Conservation (phyloP, 2,888 invertebrate genomes). For the Helicoverpa assulta region DNA sequence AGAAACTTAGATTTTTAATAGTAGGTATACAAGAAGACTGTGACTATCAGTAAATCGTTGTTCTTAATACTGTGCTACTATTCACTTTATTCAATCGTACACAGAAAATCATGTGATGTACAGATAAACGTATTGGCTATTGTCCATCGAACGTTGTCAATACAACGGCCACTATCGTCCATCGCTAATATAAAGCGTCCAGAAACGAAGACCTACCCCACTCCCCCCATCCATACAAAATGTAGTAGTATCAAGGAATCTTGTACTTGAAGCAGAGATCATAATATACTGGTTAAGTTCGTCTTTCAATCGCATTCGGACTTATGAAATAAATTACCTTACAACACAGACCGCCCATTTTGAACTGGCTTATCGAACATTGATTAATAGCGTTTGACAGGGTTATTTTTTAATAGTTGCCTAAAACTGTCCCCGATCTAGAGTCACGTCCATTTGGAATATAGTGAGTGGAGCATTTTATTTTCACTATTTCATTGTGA, state of each 20-base stretch:
- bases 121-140: slow-evolving; percentile 77
- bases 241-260: slow-evolving; percentile 10
- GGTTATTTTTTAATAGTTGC: slow-evolving; percentile 83
- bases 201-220: slow-evolving; percentile 59
- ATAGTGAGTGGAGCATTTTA: slow-evolving; percentile 26
- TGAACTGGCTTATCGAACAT: slow-evolving; percentile 84
- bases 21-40: neutral
- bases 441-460: slow-evolving; percentile 49
- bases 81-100: slow-evolving; percentile 45
- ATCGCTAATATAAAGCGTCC: slow-evolving; percentile 77
- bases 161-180: slow-evolving; percentile 74
- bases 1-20: neutral
- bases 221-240: slow-evolving; percentile 29
- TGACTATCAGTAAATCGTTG: slow-evolving; percentile 34
- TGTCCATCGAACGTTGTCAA: slow-evolving; percentile 77
- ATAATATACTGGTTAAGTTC: slow-evolving; percentile 63
- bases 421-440: slow-evolving; percentile 74
- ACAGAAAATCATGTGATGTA: slow-evolving; percentile 67
- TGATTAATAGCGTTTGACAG: slow-evolving; percentile 86
- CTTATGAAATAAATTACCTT: slow-evolving; percentile 85
- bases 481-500: neutral
- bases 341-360: slow-evolving; percentile 85
- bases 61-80: slow-evolving; percentile 33
- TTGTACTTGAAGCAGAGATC: slow-evolving; percentile 43
- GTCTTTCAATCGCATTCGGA: slow-evolving; percentile 73